Evolutionary conservation across 2,797 vertebrate genomes (phyloP).

Genomic region (Lithobates pipiens): DNA sequence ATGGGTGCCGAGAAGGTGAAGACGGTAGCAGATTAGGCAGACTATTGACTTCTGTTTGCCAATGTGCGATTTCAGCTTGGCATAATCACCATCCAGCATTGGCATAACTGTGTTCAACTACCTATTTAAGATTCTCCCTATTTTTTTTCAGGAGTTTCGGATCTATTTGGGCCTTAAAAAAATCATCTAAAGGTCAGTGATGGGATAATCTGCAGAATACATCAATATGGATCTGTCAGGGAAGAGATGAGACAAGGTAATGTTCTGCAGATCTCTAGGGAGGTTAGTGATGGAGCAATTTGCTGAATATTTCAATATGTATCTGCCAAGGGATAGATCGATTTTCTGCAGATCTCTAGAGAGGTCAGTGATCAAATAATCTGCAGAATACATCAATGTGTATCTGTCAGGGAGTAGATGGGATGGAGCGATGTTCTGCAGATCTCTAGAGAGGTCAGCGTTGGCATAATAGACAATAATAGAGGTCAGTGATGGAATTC

Average conservation of each 20-base stretch:
- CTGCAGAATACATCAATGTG: not conserved
- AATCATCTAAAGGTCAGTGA: no score
- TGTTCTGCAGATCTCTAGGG: slow-evolving; percentile 2
- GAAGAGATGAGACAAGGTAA: not conserved
- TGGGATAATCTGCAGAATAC: not conserved
- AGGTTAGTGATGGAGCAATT: not conserved
- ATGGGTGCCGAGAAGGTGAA: slow-evolving; percentile 43
- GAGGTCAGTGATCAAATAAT: not conserved
- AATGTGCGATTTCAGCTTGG: slow-evolving; percentile 42
- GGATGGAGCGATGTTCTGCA: not conserved
- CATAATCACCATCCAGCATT: not conserved
- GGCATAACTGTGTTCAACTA: no score
- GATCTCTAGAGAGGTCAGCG: not conserved
- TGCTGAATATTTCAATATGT: not conserved
- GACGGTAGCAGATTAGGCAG: not conserved
- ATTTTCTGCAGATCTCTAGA: not conserved
- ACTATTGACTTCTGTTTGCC: slow-evolving; percentile 1
- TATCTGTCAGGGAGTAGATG: not conserved
- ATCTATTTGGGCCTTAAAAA: no score
- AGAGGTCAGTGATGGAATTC: no score
- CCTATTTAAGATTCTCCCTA: no score
- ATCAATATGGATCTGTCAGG: not conserved
- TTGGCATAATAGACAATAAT: no score
- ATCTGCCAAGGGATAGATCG: not conserved
- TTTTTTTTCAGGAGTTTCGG: no score